These are phyloP conservation scores for Watsonalla binaria DNA, from an alignment of 2,888 invertebrate genomes.

Conservation along the genomic window DNA sequence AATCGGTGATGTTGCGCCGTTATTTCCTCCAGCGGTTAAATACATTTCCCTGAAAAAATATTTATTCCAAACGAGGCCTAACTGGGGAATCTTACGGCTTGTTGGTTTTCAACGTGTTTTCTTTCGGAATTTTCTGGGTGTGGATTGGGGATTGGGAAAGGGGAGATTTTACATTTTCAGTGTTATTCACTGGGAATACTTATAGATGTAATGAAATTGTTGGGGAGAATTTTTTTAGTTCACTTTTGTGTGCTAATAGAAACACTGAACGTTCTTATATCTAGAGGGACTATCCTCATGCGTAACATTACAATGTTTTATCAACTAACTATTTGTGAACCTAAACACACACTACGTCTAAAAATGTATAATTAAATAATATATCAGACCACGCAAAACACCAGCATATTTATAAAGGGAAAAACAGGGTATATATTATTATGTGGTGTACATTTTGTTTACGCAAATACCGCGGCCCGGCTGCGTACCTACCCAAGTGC, in stretches of 20 bases:
- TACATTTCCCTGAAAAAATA: slow-evolving; percentile 60
- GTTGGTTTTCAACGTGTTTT: slow-evolving; percentile 38
- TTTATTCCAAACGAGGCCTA: slow-evolving; percentile 46
- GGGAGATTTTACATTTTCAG: background rate
- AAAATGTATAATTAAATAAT: background rate
- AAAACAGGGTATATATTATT: background rate
- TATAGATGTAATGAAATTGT: background rate
- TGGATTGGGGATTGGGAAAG: slow-evolving; percentile 10
- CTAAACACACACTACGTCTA: no score
- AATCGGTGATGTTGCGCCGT: slow-evolving; percentile 65
- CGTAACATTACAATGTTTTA: no score
- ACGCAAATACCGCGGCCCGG: background rate
- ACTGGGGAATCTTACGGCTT: slow-evolving; percentile 31
- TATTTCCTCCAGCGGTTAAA: slow-evolving; percentile 63
- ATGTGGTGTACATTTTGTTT: background rate
- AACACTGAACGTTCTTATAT: no score
- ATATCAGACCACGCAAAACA: background rate
- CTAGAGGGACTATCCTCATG: no score
- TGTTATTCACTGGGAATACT: background rate
- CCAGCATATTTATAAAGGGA: no score
- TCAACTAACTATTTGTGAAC: no score
- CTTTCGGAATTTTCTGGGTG: slow-evolving; percentile 17
- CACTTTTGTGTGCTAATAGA: background rate
- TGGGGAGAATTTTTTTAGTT: background rate
- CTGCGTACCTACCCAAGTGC: background rate